phyloP scores from a whole-genome alignment of 2,888 invertebrate species.

The Lamellibrachia columna region DNA sequence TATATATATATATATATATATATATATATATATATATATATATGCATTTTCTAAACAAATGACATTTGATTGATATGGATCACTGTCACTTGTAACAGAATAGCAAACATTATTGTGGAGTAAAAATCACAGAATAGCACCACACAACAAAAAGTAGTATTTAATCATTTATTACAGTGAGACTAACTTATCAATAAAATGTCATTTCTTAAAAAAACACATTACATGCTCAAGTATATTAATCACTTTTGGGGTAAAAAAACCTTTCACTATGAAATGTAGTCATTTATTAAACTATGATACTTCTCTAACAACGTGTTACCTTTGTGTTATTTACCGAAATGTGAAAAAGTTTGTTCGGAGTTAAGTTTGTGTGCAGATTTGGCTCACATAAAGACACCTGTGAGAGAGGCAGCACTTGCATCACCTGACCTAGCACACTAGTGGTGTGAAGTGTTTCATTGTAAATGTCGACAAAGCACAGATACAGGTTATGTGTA shows the following conservation, averaged over 20 bases:
- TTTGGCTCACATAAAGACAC: not conserved
- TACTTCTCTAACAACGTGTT: not conserved
- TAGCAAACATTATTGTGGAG: too few relatives aligned
- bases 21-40: too few relatives aligned
- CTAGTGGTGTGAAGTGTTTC: not conserved
- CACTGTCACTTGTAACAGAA: too few relatives aligned
- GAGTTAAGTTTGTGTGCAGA: not conserved
- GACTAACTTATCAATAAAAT: too few relatives aligned
- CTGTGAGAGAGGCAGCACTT: not conserved
- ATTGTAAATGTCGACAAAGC: not conserved
- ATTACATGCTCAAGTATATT: not conserved
- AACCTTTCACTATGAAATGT: not conserved
- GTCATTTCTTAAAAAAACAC: too few relatives aligned
- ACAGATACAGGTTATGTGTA: not conserved
- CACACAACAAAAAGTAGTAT: too few relatives aligned
- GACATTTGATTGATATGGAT: too few relatives aligned
- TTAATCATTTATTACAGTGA: too few relatives aligned
- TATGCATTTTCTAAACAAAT: too few relatives aligned
- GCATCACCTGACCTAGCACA: not conserved
- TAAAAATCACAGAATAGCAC: too few relatives aligned
- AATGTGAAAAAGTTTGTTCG: not conserved
- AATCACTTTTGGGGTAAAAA: not conserved
- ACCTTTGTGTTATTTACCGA: not conserved
- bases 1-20: too few relatives aligned
- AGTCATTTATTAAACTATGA: not conserved